phyloP scores from a whole-genome alignment of 2,888 invertebrate species.

The Parnassius orleans region DNA sequence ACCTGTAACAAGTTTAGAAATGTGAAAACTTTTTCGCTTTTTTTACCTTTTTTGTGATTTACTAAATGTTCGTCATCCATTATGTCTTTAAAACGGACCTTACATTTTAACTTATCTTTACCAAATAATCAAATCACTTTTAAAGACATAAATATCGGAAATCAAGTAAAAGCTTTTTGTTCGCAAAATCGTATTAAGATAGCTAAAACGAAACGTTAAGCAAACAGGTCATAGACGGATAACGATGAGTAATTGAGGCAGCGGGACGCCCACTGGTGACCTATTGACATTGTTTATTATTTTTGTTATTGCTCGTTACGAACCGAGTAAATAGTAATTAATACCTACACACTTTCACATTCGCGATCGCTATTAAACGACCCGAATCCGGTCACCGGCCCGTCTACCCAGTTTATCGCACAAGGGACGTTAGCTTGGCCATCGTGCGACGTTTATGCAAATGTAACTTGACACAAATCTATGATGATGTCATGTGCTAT shows the following conservation, averaged over 20 bases:
- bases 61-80: too few species aligned
- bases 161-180: too few species aligned
- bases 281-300: conserved; percentile 67
- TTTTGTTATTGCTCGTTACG: conserved; percentile 55
- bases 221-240: conserved; percentile 33
- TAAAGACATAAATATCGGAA: too few species aligned
- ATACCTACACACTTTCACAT: conserved; percentile 72
- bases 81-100: too few species aligned
- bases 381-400: conserved; percentile 57
- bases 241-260: conserved; percentile 28
- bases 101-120: too few species aligned
- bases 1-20: too few species aligned
- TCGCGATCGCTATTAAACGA: conserved; percentile 37
- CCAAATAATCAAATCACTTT: too few species aligned
- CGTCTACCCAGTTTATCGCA: conserved; percentile 52
- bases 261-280: conserved; percentile 51
- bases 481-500: conserved; percentile 18
- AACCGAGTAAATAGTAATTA: conserved; percentile 63
- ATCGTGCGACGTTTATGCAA: conserved; percentile 9
- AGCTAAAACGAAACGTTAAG: conserved; percentile 31
- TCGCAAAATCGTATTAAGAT: conserved; percentile 24
- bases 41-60: too few species aligned
- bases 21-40: too few species aligned
- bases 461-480: conserved; percentile 11
- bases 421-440: conserved; percentile 26